phyloP scores from a whole-genome alignment of 2,888 invertebrate genomes.

The Stenolophus ochropezus region DNA sequence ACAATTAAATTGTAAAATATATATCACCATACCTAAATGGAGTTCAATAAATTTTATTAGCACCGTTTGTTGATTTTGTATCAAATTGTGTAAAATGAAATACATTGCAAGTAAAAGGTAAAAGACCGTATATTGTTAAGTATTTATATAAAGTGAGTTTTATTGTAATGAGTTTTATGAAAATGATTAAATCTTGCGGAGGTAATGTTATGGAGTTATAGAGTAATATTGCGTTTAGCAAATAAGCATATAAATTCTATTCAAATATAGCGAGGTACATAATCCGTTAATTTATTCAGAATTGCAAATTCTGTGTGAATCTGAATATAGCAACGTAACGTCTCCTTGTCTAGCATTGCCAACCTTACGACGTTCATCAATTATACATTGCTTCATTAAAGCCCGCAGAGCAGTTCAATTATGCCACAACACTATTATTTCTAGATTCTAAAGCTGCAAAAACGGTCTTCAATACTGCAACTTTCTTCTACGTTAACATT shows the following conservation, averaged over 20 bases:
- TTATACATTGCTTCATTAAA: constrained; percentile 51
- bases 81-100: too few relatives aligned
- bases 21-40: too few relatives aligned
- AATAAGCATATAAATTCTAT: constrained; percentile 54
- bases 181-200: neutral
- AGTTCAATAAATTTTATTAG: too few relatives aligned
- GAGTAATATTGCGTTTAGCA: constrained; percentile 43
- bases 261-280: constrained; percentile 42
- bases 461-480: too few relatives aligned
- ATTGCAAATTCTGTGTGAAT: constrained; percentile 49
- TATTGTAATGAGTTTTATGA: too few relatives aligned
- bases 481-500: too few relatives aligned
- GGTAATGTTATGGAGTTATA: neutral
- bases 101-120: too few relatives aligned
- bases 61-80: too few relatives aligned
- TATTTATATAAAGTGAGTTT: too few relatives aligned
- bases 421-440: neutral
- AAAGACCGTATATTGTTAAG: too few relatives aligned
- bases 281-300: constrained; percentile 54
- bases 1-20: too few relatives aligned
- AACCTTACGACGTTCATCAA: constrained; percentile 33
- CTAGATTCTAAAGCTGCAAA: neutral
- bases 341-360: neutral
- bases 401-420: neutral
- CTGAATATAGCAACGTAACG: constrained; percentile 36